Evolutionary conservation across 2,113 vertebrate genomes (phyloP).

Genomic region (Pavo muticus): DNA sequence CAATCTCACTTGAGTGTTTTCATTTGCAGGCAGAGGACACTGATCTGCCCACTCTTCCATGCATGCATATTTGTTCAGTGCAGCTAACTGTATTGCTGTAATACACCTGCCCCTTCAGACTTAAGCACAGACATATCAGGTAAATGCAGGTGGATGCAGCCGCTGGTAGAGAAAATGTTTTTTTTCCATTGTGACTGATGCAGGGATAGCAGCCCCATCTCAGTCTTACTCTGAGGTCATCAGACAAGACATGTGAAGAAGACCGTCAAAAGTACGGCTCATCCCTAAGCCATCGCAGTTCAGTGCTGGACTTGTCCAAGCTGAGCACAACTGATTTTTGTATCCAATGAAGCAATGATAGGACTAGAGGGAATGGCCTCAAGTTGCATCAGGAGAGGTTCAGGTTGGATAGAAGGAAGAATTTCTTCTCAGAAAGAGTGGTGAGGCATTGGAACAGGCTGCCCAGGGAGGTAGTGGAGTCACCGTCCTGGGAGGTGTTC

Average conservation of each 20-base stretch:
- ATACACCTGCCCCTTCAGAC: background rate
- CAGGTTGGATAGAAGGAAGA: no score
- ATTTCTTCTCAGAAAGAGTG: no score
- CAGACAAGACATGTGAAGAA: no score
- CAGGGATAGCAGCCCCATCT: background rate
- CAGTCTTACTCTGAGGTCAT: background rate
- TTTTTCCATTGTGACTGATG: background rate
- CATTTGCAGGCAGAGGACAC: background rate
- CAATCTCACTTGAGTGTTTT: background rate
- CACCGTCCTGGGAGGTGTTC: no score
- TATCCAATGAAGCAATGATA: background rate
- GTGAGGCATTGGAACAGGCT: no score
- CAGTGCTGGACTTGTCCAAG: background rate
- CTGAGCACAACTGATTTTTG: background rate
- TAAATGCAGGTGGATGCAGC: background rate
- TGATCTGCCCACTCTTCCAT: background rate
- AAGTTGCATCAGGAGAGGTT: no score
- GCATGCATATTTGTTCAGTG: no score
- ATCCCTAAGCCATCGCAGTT: no score
- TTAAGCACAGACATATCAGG: background rate
- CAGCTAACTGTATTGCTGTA: background rate
- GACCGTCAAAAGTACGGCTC: no score
- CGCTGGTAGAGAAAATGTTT: background rate
- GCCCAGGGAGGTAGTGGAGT: no score
- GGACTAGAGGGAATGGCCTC: no score